A percentile compares a stretch with the other conserved stretches of the same genome.
phyloP scores from a whole-genome alignment of 2,888 invertebrate genomes.

The Nomada fabriciana region DNA sequence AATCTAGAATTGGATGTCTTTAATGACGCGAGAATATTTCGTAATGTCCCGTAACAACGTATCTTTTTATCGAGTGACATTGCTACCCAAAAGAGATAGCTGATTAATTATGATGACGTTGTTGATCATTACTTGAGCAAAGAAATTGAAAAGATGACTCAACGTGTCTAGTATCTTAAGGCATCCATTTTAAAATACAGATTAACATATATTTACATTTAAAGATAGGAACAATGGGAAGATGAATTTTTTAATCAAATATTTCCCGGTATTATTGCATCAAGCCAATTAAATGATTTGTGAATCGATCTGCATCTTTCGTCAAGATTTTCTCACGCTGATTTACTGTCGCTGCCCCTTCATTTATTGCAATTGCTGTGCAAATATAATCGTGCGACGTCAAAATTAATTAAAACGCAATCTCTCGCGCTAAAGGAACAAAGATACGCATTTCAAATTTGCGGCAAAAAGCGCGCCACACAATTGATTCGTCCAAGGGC shows the following conservation, averaged over 20 bases:
- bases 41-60: neutral
- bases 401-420: conserved; percentile 15
- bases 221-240: neutral
- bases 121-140: neutral
- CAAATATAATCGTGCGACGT: conserved; percentile 12
- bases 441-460: conserved; percentile 34
- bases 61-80: neutral
- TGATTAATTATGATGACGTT: neutral
- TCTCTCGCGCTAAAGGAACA: conserved; percentile 3
- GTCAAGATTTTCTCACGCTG: conserved; percentile 54
- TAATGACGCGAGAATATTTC: neutral
- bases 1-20: neutral
- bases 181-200: no score
- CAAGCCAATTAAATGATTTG: conserved; percentile 41
- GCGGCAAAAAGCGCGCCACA: conserved; percentile 3
- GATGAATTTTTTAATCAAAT: conserved; percentile 7
- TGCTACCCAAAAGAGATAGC: neutral
- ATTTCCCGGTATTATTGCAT: no score
- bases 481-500: neutral
- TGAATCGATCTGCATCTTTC: conserved; percentile 20
- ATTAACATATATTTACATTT: no score
- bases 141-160: neutral
- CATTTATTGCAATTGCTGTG: conserved; percentile 2
- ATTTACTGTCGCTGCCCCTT: conserved; percentile 29
- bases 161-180: no score